Base-by-base conservation (phyloP, 1,140 invertebrate genomes). In the Babylonia areolata region DNA sequence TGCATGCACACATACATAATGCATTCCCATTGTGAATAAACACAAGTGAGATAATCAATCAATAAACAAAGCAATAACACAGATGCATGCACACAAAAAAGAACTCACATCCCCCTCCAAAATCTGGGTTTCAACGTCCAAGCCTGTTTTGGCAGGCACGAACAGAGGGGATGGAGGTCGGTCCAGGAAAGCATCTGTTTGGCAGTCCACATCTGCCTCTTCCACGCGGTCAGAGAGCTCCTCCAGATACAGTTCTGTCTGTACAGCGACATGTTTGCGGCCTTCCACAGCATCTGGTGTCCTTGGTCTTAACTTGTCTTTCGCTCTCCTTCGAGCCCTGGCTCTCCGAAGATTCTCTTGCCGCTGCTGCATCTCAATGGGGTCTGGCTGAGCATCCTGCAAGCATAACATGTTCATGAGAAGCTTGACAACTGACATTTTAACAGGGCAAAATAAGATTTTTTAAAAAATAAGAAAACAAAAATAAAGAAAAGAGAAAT, bases 191-290 rank as follows among this genome's bases (percentile, higher is more conserved):
- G 97, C 95, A 94, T 98, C 97, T 3, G 98, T 98, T 93, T 98
- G 97, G 46, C 97, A 96, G 86, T 96, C 96, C n/a, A 96, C 96
- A 89, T 97, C 96, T 64, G 95, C 94, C 92, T 97, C 97, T 88
- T 95, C 73, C 35, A 94, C 92, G 54, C 94, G 88, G 85, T 94
- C 93, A 91, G 93, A 95, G 91, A 97, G 95, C 95, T 98, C 97
- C 93, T 98, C 97, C 37, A 98, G 95, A 93, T 97, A 98, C 85
- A 96, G 94, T 84, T 98, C 97, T 0, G 97, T 98, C 95, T 98
- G 97, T 35, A 98, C 96, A 78, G 96, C 96, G 89, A 97, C 97
- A 93, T 98, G 97, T 86, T 96, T 96, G 85, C 97, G 95, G 23
- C 97, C 97, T 71, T 96, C 95, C 20, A 97, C 96, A 28, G 95